A percentile compares a stretch with the other conserved stretches of the same genome.
Conservation (phyloP, 2,888 invertebrate species). For the Phania funesta region DNA sequence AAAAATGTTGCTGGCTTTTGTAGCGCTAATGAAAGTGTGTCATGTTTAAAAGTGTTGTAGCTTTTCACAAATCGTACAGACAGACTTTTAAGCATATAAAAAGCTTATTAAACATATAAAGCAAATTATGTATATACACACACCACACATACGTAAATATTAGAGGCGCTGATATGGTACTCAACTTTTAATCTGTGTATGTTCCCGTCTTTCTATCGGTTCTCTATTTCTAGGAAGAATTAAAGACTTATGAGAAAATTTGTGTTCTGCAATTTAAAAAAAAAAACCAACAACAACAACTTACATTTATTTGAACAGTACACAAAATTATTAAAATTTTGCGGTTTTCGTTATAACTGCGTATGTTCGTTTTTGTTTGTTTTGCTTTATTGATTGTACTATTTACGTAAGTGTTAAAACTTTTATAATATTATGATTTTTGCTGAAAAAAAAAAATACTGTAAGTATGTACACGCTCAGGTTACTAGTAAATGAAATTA, state of each 20-base stretch:
- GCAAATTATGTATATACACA: not conserved
- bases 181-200: not conserved
- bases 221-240: not conserved
- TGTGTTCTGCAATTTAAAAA: not conserved
- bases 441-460: too few species aligned
- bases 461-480: too few species aligned
- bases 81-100: constrained; percentile 48
- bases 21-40: not conserved
- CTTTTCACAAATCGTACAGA: constrained; percentile 41
- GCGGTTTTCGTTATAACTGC: too few species aligned
- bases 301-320: too few species aligned
- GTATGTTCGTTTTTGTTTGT: too few species aligned
- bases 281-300: not conserved
- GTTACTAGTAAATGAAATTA: too few species aligned
- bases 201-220: not conserved
- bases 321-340: too few species aligned
- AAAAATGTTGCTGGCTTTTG: not conserved
- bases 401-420: too few species aligned
- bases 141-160: not conserved
- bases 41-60: constrained; percentile 18
- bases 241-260: not conserved
- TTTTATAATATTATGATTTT: too few species aligned
- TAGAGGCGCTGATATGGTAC: too few species aligned
- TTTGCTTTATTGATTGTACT: too few species aligned
- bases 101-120: constrained; percentile 54